These are phyloP conservation scores for Felis chaus DNA, from an alignment of 2,113 vertebrate species.

Conservation along the genomic window DNA sequence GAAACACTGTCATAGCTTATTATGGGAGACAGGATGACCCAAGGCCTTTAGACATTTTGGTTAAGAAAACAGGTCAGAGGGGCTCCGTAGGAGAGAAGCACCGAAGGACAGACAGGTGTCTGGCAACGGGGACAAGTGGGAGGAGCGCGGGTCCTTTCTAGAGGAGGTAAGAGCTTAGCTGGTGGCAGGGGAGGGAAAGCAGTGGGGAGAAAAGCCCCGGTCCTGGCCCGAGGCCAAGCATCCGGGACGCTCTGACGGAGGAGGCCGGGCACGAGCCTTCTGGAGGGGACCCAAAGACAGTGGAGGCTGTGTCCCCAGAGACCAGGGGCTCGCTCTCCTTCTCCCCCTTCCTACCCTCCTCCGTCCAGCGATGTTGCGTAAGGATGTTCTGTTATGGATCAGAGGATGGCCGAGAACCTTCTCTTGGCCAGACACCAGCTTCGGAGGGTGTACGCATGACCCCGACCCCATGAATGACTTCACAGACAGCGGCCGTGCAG, in stretches of 20 bases:
- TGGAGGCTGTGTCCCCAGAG: not conserved
- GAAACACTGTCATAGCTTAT: not conserved
- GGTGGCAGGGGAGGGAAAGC: too few relatives aligned
- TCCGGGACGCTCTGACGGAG: not conserved
- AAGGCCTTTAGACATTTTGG: not conserved
- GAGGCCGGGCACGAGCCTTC: not conserved
- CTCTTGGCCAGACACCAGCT: not conserved
- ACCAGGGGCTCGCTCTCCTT: not conserved
- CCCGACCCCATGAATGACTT: accelerated
- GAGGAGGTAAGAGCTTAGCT: not conserved
- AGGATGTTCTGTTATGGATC: not conserved
- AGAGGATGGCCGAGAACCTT: not conserved
- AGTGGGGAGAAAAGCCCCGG: not conserved
- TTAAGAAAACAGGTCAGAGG: not conserved
- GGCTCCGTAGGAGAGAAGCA: accelerated
- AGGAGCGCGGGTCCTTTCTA: not conserved
- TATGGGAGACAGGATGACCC: not conserved
- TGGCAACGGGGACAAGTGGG: not conserved
- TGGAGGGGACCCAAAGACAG: not conserved
- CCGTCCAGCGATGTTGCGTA: too few relatives aligned
- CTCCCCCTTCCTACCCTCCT: too few relatives aligned
- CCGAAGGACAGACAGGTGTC: not conserved
- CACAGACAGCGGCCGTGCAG: accelerated
- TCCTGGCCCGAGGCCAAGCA: too few relatives aligned
- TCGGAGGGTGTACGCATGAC: not conserved